A percentile compares a stretch with the other conserved stretches of the same genome.
Conservation (phyloP, 2,888 invertebrate genomes). For the Drepana falcataria region DNA sequence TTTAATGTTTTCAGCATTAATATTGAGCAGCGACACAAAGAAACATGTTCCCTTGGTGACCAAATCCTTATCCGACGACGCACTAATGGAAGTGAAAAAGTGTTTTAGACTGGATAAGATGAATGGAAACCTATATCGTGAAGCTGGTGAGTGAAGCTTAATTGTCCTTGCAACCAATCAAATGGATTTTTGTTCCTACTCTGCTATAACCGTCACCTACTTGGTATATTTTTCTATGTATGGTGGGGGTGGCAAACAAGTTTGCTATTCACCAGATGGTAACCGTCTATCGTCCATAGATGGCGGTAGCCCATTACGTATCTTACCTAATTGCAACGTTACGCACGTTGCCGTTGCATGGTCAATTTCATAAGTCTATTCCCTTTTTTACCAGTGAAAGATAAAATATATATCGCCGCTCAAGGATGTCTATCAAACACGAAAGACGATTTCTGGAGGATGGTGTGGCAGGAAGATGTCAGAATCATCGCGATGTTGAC, state of each 20-base stretch:
- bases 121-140: constrained; percentile 42
- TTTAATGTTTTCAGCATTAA: constrained; percentile 40
- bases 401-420: constrained; percentile 90
- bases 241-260: no score
- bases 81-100: constrained; percentile 47
- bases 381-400: constrained; percentile 44
- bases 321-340: no score
- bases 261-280: no score
- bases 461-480: constrained; percentile 99
- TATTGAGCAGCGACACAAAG: constrained; percentile 35
- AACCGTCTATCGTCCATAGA: no score
- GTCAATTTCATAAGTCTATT: no score
- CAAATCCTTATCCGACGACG: constrained; percentile 60
- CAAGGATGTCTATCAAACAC: constrained; percentile 96
- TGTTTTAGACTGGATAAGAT: constrained; percentile 49
- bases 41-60: constrained; percentile 41
- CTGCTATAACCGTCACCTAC: no score
- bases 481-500: constrained; percentile 99
- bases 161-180: no score
- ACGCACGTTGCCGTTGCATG: no score
- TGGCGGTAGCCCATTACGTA: no score
- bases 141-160: constrained; percentile 31
- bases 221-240: no score
- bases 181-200: no score
- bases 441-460: constrained; percentile 96